Percentiles rank a stretch among this genome's conserved stretches.
Conservation (phyloP, 2,113 vertebrate genomes). For the Bostrychus sinensis region DNA sequence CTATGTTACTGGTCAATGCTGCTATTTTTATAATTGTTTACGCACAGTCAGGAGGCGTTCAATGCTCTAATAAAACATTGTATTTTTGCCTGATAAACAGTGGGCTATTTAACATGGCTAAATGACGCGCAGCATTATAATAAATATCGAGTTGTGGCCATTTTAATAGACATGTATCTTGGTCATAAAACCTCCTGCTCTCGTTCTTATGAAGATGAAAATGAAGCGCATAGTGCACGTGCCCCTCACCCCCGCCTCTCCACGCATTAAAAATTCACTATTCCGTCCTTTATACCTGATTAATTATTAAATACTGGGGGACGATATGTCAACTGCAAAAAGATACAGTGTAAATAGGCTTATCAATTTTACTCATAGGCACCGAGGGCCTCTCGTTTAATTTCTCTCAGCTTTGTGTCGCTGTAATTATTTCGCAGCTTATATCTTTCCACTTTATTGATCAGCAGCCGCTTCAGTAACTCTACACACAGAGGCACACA, state of each 20-base stretch:
- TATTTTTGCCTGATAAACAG: not conserved
- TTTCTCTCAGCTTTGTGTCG: slow-evolving; percentile 72
- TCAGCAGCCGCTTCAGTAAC: slow-evolving; percentile 40
- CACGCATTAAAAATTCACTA: slow-evolving; percentile 81
- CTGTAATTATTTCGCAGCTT: slow-evolving; percentile 72
- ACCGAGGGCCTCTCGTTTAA: slow-evolving; percentile 80
- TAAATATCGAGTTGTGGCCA: not conserved
- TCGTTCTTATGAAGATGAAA: slow-evolving; percentile 72
- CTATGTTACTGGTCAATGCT: no score
- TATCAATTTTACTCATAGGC: slow-evolving; percentile 81
- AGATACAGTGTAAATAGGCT: slow-evolving; percentile 81
- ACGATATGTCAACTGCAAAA: slow-evolving; percentile 80
- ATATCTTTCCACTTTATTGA: slow-evolving; percentile 66
- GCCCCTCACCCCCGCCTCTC: slow-evolving; percentile 7
- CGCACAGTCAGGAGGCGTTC: not conserved
- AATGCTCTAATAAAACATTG: not conserved
- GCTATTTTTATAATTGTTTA: no score
- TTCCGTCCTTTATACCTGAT: slow-evolving; percentile 70
- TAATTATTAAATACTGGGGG: slow-evolving; percentile 80
- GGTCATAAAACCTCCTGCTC: slow-evolving; percentile 58
- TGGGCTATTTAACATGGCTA: not conserved
- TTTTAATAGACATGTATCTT: not conserved
- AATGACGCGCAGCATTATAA: not conserved
- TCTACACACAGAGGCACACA: slow-evolving; percentile 10
- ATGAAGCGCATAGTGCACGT: slow-evolving; percentile 59